Evolutionary conservation across 2,113 vertebrate species (phyloP).

Genomic region (Paratilapia polleni): DNA sequence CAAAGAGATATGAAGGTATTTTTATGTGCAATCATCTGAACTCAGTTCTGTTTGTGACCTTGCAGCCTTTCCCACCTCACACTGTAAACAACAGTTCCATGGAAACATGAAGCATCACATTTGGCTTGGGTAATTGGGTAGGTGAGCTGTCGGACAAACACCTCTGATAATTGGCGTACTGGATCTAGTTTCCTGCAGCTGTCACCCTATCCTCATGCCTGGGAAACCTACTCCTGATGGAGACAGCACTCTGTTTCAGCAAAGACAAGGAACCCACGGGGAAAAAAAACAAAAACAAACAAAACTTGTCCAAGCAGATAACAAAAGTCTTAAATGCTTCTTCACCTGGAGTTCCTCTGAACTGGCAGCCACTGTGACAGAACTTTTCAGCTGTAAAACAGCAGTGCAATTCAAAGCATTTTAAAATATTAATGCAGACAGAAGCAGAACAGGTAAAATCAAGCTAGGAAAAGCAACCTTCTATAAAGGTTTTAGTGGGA

Average conservation of each 20-base stretch:
- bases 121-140: background rate
- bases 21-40: background rate
- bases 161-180: conserved; percentile 27
- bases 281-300: background rate
- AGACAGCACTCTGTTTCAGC: background rate
- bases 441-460: background rate
- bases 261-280: background rate
- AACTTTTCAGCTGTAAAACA: background rate
- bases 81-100: conserved; percentile 44
- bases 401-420: background rate
- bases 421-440: background rate
- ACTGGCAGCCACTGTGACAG: background rate
- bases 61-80: conserved; percentile 10
- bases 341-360: background rate
- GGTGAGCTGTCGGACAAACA: conserved; percentile 46
- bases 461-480: background rate
- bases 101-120: conserved; percentile 27
- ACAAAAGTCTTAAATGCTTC: background rate
- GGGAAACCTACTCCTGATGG: conserved; percentile 16
- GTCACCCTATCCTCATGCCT: conserved; percentile 19
- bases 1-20: background rate
- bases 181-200: conserved; percentile 46
- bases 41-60: background rate
- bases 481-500: fast-evolving
- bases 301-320: background rate